Evolutionary conservation across 2,113 vertebrate genomes (phyloP).

Genomic region (Calonectris borealis): DNA sequence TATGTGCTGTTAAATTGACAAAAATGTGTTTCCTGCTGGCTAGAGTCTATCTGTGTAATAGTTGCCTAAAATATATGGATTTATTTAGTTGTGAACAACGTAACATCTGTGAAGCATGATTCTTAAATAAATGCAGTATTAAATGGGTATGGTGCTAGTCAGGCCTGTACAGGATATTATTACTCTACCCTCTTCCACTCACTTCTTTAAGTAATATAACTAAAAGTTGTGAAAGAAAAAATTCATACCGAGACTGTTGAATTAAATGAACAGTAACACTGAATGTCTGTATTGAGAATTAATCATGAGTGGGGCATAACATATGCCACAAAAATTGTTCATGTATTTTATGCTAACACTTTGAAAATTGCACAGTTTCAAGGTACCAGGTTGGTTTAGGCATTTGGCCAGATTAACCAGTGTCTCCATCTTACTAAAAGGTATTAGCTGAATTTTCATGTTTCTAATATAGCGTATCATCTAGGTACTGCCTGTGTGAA

Average conservation of each 20-base stretch:
- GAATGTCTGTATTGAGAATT: neutral
- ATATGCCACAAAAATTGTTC: neutral
- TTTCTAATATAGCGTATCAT: neutral
- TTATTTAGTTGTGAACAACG: slow-evolving; percentile 47
- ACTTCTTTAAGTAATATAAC: slow-evolving; percentile 11
- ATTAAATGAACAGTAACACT: neutral
- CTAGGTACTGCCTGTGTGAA: neutral
- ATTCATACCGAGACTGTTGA: neutral
- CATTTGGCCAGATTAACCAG: neutral
- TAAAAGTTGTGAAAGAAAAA: neutral
- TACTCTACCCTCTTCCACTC: neutral
- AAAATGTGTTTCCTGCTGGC: neutral
- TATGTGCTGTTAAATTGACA: neutral
- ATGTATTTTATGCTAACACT: neutral
- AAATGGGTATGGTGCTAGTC: neutral
- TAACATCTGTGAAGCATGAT: slow-evolving; percentile 42
- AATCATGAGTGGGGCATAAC: neutral
- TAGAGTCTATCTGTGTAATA: slow-evolving; percentile 1
- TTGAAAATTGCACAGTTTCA: neutral
- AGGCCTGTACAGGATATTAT: slow-evolving; percentile 36
- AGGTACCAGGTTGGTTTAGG: neutral
- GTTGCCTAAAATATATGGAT: slow-evolving; percentile 9
- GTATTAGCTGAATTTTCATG: neutral
- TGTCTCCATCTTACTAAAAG: neutral
- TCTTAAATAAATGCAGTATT: slow-evolving; percentile 46